phyloP scores from a whole-genome alignment of 2,888 invertebrate species.

The Podabrus alpinus region DNA sequence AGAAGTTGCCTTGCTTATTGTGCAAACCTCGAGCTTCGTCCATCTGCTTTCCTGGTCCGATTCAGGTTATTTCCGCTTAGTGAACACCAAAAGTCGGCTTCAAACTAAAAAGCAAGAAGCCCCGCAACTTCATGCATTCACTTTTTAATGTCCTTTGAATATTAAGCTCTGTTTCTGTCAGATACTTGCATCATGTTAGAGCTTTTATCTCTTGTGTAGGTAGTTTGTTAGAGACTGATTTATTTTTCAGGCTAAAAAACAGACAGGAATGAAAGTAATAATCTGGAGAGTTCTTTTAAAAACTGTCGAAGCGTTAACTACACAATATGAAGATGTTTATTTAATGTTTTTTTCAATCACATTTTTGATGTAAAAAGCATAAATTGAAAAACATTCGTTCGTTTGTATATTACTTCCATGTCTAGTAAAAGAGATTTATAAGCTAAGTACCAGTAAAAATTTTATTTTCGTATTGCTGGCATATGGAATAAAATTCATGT shows the following conservation, averaged over 20 bases:
- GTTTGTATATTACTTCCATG: neutral
- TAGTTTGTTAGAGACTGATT: conserved; percentile 11
- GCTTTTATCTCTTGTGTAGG: conserved; percentile 16
- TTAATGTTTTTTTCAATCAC: conserved; percentile 24
- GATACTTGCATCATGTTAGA: neutral
- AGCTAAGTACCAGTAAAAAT: conserved; percentile 11
- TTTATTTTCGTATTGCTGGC: conserved; percentile 8
- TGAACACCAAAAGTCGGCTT: conserved; percentile 45
- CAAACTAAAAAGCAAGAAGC: conserved; percentile 37
- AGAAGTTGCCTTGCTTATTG: conserved; percentile 31
- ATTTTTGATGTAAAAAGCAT: conserved; percentile 21
- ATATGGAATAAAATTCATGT: conserved; percentile 22
- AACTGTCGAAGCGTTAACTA: conserved; percentile 38
- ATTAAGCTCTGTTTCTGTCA: conserved; percentile 27
- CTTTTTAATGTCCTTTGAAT: conserved; percentile 28
- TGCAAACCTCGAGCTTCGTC: conserved; percentile 36
- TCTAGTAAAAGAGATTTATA: conserved; percentile 7
- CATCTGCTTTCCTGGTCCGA: conserved; percentile 51
- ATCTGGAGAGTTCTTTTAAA: conserved; percentile 37
- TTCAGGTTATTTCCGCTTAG: conserved; percentile 57
- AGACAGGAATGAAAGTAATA: conserved; percentile 38
- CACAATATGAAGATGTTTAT: conserved; percentile 38
- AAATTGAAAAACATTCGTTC: neutral
- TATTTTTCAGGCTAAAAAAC: conserved; percentile 31
- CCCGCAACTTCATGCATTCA: conserved; percentile 27